These are phyloP conservation scores for Trichogramma dendrolimi DNA, from an alignment of 2,888 invertebrate genomes.

Conservation along the genomic window DNA sequence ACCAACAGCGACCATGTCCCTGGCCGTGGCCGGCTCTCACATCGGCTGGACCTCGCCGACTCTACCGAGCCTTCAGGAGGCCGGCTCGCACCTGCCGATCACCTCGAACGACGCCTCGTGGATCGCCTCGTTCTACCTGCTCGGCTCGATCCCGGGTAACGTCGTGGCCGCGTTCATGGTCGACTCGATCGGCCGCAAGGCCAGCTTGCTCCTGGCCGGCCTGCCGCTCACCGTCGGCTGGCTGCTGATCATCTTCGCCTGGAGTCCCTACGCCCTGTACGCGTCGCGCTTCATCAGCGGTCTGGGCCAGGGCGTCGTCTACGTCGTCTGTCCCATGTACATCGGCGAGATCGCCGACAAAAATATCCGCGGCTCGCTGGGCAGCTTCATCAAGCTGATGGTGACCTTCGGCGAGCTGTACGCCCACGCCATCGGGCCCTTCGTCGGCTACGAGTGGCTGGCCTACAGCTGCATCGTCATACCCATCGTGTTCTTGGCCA, in stretches of 20 bases:
- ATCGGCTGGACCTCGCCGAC: conserved; percentile 51
- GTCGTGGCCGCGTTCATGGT: conserved; percentile 57
- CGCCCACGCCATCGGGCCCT: conserved; percentile 48
- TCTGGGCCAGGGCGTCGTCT: conserved; percentile 60
- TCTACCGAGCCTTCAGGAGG: conserved; percentile 43
- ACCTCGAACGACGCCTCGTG: conserved; percentile 48
- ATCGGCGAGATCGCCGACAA: conserved; percentile 63
- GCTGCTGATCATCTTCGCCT: conserved; percentile 60
- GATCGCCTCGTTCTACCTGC: conserved; percentile 58
- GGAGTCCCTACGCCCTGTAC: conserved; percentile 58
- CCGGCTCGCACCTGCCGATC: conserved; percentile 42
- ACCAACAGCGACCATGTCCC: conserved; percentile 46
- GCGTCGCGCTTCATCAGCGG: conserved; percentile 61
- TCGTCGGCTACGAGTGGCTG: conserved; percentile 48
- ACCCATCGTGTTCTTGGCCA: conserved; percentile 53
- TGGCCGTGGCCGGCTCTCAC: conserved; percentile 46
- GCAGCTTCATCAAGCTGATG: conserved; percentile 46
- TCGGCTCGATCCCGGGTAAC: conserved; percentile 59
- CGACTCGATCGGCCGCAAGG: conserved; percentile 58
- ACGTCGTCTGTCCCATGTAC: conserved; percentile 63
- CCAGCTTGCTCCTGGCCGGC: conserved; percentile 55
- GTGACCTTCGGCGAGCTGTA: conserved; percentile 48
- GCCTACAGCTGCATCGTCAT: conserved; percentile 52
- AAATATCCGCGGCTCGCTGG: conserved; percentile 56
- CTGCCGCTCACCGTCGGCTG: conserved; percentile 60